A percentile compares a stretch with the other conserved stretches of the same genome.
phyloP scores from a whole-genome alignment of 2,113 vertebrate genomes.

The Nyctereutes procyonoides region DNA sequence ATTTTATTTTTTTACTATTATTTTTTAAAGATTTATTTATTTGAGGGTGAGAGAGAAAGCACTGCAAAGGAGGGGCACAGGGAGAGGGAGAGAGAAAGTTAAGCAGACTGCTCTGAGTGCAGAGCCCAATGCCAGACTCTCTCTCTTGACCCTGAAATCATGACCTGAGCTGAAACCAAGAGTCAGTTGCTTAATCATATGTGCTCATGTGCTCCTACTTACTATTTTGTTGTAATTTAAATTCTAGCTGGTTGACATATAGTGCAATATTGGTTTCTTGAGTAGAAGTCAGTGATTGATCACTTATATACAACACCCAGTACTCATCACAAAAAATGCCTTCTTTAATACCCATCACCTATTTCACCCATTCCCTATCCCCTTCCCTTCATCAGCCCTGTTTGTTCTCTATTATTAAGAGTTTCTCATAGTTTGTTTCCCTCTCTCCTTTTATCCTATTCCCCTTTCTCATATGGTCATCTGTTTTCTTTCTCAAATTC shows the following conservation, averaged over 20 bases:
- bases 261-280: not conserved
- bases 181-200: not conserved
- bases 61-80: not conserved
- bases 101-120: not conserved
- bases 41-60: not conserved
- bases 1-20: not conserved
- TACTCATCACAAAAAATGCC: not conserved
- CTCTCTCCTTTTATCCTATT: too few relatives aligned
- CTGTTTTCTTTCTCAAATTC: too few relatives aligned
- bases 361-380: not conserved
- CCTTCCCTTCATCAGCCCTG: not conserved
- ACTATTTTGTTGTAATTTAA: not conserved
- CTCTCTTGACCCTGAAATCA: not conserved
- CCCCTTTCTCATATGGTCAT: too few relatives aligned
- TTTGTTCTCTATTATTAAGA: too few relatives aligned
- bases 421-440: too few relatives aligned
- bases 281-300: not conserved
- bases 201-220: not conserved
- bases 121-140: not conserved
- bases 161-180: not conserved
- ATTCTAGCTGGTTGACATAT: too few relatives aligned
- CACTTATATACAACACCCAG: not conserved
- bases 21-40: not conserved
- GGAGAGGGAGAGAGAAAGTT: not conserved
- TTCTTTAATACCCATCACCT: not conserved